These are phyloP conservation scores for Zaprionus taronus DNA, from an alignment of 1,140 invertebrate genomes.

Conservation along the genomic window DNA sequence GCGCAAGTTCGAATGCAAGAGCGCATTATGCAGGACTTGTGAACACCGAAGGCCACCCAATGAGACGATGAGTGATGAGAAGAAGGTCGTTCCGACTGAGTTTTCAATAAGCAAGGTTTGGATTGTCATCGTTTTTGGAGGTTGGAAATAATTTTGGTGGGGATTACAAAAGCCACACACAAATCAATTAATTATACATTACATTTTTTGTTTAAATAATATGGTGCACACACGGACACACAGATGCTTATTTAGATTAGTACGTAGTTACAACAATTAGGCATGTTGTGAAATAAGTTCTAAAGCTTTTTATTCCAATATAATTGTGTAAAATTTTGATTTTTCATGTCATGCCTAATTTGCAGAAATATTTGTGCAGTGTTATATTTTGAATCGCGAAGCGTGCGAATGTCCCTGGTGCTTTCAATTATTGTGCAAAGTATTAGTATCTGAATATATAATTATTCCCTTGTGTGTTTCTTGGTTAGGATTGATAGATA, in stretches of 20 bases:
- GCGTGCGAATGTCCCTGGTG: not conserved
- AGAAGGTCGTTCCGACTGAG: constrained; percentile 81
- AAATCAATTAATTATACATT: constrained; percentile 12
- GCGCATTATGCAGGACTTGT: constrained; percentile 85
- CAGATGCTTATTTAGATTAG: not conserved
- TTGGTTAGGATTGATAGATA: constrained; percentile 7
- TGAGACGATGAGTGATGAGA: constrained; percentile 81
- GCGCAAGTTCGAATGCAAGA: constrained; percentile 88
- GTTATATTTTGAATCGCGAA: not conserved
- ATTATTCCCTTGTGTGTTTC: constrained; percentile 7
- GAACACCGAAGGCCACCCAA: constrained; percentile 83
- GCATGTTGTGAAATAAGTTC: not conserved
- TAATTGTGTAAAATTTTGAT: not conserved
- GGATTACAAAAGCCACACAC: constrained; percentile 13
- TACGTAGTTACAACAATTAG: not conserved
- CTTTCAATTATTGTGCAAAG: not conserved
- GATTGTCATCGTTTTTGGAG: constrained; percentile 7
- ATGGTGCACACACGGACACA: not conserved
- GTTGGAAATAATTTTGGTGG: not conserved
- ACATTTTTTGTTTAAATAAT: not conserved
- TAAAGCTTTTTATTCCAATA: not conserved
- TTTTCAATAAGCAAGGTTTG: constrained; percentile 6
- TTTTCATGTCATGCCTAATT: constrained; percentile 20
- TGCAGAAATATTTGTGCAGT: not conserved
- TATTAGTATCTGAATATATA: not conserved